These are phyloP conservation scores for Anthophora plumipes DNA, from an alignment of 2,888 invertebrate species.

Conservation along the genomic window DNA sequence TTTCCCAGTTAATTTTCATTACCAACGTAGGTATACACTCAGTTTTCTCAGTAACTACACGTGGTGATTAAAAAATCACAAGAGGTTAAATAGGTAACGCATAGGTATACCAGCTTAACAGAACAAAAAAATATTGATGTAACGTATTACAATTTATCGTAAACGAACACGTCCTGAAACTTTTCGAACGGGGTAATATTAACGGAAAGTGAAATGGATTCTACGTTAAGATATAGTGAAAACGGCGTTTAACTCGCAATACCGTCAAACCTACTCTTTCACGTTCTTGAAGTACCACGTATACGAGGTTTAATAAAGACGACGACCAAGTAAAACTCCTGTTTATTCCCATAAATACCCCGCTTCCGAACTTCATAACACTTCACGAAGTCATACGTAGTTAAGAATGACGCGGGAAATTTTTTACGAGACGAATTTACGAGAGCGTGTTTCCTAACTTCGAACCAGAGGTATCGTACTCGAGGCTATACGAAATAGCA, in stretches of 20 bases:
- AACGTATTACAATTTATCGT: too few species aligned
- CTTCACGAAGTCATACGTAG: not conserved
- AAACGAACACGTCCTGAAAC: too few species aligned
- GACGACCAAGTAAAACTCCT: not conserved
- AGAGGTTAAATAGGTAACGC: too few species aligned
- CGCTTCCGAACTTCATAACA: not conserved
- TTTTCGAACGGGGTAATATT: too few species aligned
- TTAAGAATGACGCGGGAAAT: not conserved
- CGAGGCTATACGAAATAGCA: not conserved
- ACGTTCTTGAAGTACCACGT: not conserved
- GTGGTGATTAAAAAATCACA: too few species aligned
- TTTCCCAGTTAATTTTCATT: too few species aligned
- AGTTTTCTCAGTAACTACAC: too few species aligned
- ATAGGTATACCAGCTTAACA: too few species aligned
- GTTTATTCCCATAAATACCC: not conserved
- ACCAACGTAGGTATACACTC: too few species aligned
- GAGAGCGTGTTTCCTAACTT: not conserved
- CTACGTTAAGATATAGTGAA: not conserved
- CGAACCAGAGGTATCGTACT: not conserved
- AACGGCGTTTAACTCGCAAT: not conserved
- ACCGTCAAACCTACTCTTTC: not conserved
- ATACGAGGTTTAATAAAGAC: slow-evolving; percentile 22
- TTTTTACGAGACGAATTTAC: slow-evolving; percentile 1
- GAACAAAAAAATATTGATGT: too few species aligned
- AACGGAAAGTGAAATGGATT: not conserved